Base-by-base conservation (phyloP, 2,113 vertebrate genomes). In the Melanotaenia duboulayi region DNA sequence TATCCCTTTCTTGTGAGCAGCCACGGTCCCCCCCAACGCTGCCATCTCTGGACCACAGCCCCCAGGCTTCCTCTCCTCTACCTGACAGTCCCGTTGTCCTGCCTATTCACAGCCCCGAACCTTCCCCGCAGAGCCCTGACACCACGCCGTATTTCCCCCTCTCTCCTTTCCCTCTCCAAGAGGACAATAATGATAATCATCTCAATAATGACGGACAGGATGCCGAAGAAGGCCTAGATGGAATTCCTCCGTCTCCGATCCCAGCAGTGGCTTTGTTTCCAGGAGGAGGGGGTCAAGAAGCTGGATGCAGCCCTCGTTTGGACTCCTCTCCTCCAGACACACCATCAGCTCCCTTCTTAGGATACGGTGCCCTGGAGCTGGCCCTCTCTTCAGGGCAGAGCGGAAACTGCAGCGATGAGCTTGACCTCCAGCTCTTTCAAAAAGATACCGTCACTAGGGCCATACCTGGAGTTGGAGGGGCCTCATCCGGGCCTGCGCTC, bases 391-490 rank as follows among this genome's bases (percentile, higher is more conserved):
- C 93, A 0, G 93, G 88, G 16, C 90, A 90, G 40, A 81, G 78
- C 39, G 84, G 82, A 65, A 85, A 76, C 86, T 95, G 95, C 86
- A 93, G 90, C 14, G 94, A 95, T 12, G 96, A 97, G 82, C 91
- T 97, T 85, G 96, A 97, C 90, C 93, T 97, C 55, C 96, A 97
- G 86, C 93, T 93, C 59, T 96, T 96, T 85, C 96, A 95, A 81
- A 96, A 94, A 82, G 96, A 90, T 68, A 93, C 70, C 44, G 86
- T 89, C 13, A 60, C 82, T 52, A 86, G 89, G 63, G 78, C 88
- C 2, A 23, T 59, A 52, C 72, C 89, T 10, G 88, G 90, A 87
- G 55, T 54, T 57, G 76, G 83, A 80, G 82, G 87, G 76, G 78
- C 55, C 51, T 70, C 85, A 3, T 82, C 90, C 0, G 93, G 93